phyloP scores from a whole-genome alignment of 1,140 invertebrate species.

The Rhyzopertha dominica region DNA sequence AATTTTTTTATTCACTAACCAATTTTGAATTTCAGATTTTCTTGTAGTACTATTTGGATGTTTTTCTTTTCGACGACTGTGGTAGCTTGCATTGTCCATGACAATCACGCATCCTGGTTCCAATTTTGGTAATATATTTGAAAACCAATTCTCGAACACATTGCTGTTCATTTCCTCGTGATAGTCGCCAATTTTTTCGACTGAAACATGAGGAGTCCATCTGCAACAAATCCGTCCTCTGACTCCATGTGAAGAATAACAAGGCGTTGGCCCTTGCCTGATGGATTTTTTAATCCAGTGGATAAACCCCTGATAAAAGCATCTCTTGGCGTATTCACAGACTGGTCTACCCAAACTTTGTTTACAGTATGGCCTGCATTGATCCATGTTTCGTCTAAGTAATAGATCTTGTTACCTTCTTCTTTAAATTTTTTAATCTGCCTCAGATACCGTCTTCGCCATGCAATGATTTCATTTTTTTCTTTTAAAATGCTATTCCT shows the following conservation, averaged over 20 bases:
- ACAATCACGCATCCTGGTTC: constrained; percentile 32
- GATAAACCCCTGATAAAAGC: constrained; percentile 31
- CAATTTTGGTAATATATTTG: constrained; percentile 27
- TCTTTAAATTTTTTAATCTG: constrained; percentile 1
- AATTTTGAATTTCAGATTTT: too few relatives aligned
- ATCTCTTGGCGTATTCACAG: constrained; percentile 13
- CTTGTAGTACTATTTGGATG: constrained; percentile 17
- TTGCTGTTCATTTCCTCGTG: constrained; percentile 11
- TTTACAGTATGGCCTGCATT: constrained; percentile 24
- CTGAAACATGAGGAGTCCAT: constrained; percentile 11
- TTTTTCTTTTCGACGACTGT: constrained; percentile 27
- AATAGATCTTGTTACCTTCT: constrained; percentile 18
- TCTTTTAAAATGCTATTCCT: constrained; percentile 2
- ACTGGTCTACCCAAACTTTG: constrained; percentile 21
- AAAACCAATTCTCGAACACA: constrained; percentile 30
- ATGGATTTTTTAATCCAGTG: constrained; percentile 36
- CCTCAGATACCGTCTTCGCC: constrained; percentile 12
- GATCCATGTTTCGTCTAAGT: constrained; percentile 23
- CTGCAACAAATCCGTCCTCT: constrained; percentile 23
- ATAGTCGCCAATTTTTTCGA: constrained; percentile 12
- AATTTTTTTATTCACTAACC: too few relatives aligned
- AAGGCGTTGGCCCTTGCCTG: constrained; percentile 34
- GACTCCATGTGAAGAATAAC: constrained; percentile 35
- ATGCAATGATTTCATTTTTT: constrained; percentile 12
- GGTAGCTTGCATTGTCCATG: constrained; percentile 33